These are phyloP conservation scores for Drosophila pectinifera DNA, from an alignment of 1,140 invertebrate genomes.

Conservation along the genomic window DNA sequence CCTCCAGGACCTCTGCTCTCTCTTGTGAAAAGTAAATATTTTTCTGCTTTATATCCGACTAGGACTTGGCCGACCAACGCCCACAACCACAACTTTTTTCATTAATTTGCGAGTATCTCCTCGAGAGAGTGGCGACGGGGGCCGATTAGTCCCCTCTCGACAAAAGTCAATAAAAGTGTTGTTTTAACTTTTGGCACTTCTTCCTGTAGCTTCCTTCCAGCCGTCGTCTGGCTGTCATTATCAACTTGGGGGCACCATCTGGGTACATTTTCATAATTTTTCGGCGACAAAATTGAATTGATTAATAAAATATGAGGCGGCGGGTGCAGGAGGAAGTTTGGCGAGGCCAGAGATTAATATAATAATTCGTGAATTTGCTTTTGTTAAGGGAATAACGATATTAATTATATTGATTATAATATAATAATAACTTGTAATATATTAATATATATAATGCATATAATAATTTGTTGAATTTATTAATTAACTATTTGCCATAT, in stretches of 20 bases:
- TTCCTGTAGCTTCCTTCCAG: not conserved
- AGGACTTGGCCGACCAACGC: constrained; percentile 28
- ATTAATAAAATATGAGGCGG: constrained; percentile 67
- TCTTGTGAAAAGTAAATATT: constrained; percentile 65
- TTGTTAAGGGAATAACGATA: too few relatives aligned
- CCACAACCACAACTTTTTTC: constrained; percentile 69
- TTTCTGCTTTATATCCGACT: constrained; percentile 49
- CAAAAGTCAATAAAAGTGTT: constrained; percentile 69
- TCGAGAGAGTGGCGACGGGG: constrained; percentile 5
- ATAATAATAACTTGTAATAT: too few relatives aligned
- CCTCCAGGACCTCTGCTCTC: constrained; percentile 63
- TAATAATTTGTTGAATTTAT: too few relatives aligned
- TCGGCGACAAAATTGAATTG: constrained; percentile 70
- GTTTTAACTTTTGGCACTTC: constrained; percentile 61
- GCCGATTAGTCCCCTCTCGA: constrained; percentile 51
- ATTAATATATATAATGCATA: too few relatives aligned
- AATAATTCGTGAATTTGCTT: not conserved
- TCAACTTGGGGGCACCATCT: constrained; percentile 54
- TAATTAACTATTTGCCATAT: too few relatives aligned
- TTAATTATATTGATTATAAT: too few relatives aligned
- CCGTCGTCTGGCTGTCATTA: constrained; percentile 51
- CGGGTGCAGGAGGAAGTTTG: not conserved
- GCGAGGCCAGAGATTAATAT: not conserved
- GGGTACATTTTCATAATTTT: constrained; percentile 61
- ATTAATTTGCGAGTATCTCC: constrained; percentile 62